A percentile compares a stretch with the other conserved stretches of the same genome.
phyloP scores from a whole-genome alignment of 2,113 vertebrate genomes.

The Brachionichthys hirsutus region DNA sequence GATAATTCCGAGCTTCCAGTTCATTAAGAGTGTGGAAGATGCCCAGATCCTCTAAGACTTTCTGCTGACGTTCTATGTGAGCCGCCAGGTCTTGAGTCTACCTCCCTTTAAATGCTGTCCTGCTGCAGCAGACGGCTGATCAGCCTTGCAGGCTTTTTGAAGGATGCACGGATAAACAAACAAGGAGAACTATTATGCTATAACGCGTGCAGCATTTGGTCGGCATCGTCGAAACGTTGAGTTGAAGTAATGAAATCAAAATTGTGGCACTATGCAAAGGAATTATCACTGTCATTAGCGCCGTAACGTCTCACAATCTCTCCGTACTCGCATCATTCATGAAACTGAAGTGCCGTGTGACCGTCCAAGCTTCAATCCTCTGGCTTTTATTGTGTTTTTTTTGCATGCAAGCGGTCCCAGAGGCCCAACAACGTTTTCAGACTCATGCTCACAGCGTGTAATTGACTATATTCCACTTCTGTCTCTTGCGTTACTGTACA shows the following conservation, averaged over 20 bases:
- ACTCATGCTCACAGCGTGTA: neutral
- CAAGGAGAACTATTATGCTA: neutral
- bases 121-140: neutral
- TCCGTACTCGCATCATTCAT: neutral
- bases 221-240: neutral
- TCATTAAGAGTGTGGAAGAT: neutral
- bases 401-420: neutral
- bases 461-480: neutral
- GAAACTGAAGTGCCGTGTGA: neutral
- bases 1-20: neutral
- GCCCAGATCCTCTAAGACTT: neutral
- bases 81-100: too few species aligned
- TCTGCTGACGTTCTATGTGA: neutral
- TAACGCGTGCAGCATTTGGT: neutral
- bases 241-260: neutral
- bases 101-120: too few species aligned
- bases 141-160: too few species aligned
- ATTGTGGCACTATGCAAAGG: neutral
- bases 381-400: too few species aligned
- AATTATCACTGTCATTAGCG: neutral
- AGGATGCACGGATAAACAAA: neutral
- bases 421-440: neutral
- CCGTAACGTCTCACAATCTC: neutral
- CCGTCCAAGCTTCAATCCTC: neutral
- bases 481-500: neutral